phyloP scores from a whole-genome alignment of 2,797 vertebrate genomes.

The Smutsia gigantea region DNA sequence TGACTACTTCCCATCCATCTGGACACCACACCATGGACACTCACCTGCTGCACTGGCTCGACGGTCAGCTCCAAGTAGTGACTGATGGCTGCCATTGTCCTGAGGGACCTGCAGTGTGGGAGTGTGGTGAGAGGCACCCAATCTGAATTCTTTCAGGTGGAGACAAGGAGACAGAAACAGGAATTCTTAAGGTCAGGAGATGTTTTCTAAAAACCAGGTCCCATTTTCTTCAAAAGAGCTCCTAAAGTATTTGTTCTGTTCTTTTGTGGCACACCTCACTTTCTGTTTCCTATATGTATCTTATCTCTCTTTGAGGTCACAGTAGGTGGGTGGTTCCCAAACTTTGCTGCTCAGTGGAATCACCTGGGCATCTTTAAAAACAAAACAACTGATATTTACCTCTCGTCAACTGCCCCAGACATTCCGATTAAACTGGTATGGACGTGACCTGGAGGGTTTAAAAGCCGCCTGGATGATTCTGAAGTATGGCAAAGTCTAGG shows the following conservation, averaged over 20 bases:
- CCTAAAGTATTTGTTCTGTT: not conserved
- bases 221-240: conserved; percentile 21
- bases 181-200: conserved; percentile 3
- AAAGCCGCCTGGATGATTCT: not conserved
- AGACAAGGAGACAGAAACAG: not conserved
- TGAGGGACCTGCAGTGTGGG: conserved; percentile 74
- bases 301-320: not conserved
- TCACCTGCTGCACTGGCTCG: conserved; percentile 87
- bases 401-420: not conserved
- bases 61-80: conserved; percentile 89
- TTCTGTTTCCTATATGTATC: not conserved
- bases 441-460: not conserved
- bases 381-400: not conserved
- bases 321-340: not conserved
- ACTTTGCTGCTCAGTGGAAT: not conserved
- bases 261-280: not conserved
- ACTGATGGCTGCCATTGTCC: conserved; percentile 85
- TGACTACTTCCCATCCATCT: not conserved
- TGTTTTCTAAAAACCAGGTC: not conserved
- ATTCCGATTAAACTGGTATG: not conserved
- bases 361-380: not conserved
- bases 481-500: not conserved
- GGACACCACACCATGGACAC: not conserved
- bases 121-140: conserved; percentile 77
- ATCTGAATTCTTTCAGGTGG: conserved; percentile 54